Conservation (phyloP, 2,888 invertebrate genomes). For the Drosophila barbarae region DNA sequence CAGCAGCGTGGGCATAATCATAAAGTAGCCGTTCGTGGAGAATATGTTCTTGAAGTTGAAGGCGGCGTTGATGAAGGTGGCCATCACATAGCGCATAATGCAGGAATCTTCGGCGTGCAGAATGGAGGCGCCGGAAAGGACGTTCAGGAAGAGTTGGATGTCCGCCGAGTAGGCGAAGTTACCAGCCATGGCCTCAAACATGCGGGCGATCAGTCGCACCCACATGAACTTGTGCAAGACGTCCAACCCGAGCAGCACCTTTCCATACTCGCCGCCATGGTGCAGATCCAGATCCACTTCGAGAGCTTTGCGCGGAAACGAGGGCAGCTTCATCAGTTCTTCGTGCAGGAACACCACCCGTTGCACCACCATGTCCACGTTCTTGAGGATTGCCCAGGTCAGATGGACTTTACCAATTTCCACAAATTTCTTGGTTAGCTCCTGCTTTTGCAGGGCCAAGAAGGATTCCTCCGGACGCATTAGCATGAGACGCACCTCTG, state of each 20-base stretch:
- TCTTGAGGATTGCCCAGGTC: conserved; percentile 95
- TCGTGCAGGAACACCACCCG: conserved; percentile 99
- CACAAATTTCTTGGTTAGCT: conserved; percentile 94
- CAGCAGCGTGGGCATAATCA: conserved; percentile 98
- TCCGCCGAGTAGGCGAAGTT: conserved; percentile 98
- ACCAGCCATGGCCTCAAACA: conserved; percentile 99
- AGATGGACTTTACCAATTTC: conserved; percentile 97
- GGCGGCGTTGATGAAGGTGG: conserved; percentile 98
- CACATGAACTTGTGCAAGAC: conserved; percentile 99
- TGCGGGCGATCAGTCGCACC: conserved; percentile 96
- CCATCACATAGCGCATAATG: conserved; percentile 96
- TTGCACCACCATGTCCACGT: conserved; percentile 97
- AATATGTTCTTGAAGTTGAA: conserved; percentile 99
- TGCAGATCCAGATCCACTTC: conserved; percentile 97
- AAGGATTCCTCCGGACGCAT: conserved; percentile 96
- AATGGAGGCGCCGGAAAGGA: conserved; percentile 96
- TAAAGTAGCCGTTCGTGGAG: conserved; percentile 97
- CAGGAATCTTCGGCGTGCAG: conserved; percentile 98
- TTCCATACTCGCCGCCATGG: conserved; percentile 92
- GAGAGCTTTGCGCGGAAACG: conserved; percentile 98
- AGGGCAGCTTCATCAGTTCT: conserved; percentile 98
- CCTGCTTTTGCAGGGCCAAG: conserved; percentile 92
- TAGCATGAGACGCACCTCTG: conserved; percentile 95
- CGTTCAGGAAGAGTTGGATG: conserved; percentile 97
- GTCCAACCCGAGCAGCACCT: conserved; percentile 94